These are phyloP conservation scores for Epirrhoe alternata DNA, from an alignment of 2,888 invertebrate genomes.

Conservation along the genomic window DNA sequence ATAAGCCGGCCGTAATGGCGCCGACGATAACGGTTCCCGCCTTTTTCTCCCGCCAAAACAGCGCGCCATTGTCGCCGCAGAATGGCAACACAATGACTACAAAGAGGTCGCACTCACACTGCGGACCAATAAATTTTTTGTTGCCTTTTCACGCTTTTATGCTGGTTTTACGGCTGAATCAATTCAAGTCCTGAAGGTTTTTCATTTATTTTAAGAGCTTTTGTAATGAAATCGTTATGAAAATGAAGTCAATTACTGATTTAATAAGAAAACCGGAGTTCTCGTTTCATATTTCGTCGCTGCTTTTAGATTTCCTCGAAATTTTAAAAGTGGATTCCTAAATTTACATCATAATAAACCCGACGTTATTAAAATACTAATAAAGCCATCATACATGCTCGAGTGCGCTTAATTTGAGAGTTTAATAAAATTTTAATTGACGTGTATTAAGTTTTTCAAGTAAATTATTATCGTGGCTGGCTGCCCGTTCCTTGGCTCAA, in stretches of 20 bases:
- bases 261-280: slow-evolving; percentile 18
- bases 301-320: slow-evolving; percentile 7
- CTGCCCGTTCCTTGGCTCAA: slow-evolving; percentile 67
- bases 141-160: slow-evolving; percentile 60
- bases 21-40: slow-evolving; percentile 82
- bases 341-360: slow-evolving; percentile 41
- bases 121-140: slow-evolving; percentile 70
- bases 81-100: slow-evolving; percentile 73
- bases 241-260: slow-evolving; percentile 21
- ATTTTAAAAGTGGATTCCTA: slow-evolving; percentile 4
- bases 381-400: slow-evolving; percentile 67
- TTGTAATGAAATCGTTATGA: slow-evolving; percentile 26
- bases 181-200: slow-evolving; percentile 37
- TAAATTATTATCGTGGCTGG: slow-evolving; percentile 79
- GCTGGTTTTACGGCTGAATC: slow-evolving; percentile 55
- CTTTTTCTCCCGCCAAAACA: slow-evolving; percentile 83
- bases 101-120: slow-evolving; percentile 60
- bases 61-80: slow-evolving; percentile 76
- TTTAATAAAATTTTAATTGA: slow-evolving; percentile 83
- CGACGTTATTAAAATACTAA: slow-evolving; percentile 73
- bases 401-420: slow-evolving; percentile 65
- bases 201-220: slow-evolving; percentile 25
- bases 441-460: slow-evolving; percentile 80
- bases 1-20: slow-evolving; percentile 84
- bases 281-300: slow-evolving; percentile 11